Evolutionary conservation across 2,113 vertebrate genomes (phyloP), one percentile per base, ranked within the genome.

Genomic region (Dolichallabes microphthalmus): DNA sequence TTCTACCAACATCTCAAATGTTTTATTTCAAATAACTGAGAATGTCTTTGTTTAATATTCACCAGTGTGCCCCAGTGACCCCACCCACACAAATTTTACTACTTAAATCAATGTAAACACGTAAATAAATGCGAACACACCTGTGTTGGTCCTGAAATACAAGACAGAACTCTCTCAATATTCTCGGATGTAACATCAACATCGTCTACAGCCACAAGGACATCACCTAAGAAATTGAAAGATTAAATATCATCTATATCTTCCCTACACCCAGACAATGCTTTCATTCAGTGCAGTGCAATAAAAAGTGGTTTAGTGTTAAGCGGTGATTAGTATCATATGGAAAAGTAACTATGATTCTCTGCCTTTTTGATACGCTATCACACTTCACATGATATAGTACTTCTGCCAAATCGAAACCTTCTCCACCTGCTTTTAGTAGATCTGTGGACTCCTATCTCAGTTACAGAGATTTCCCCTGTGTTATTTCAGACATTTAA

Each of bases 141-240:
- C 97, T 99, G 97, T 88, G 95, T 97, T 27, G 98, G 98, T 53
- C 97, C 97, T 11, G 97, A 96, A 89, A 99, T 96, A 90, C 97
- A 97, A 84, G 98, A 98, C 77, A 99, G 93, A 93, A 99, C 96
- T 82, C 96, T 93, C 90, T 99, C 96, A 12, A 99, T 98, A 91
- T 99, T 99, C 91, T 99, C 97, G 2, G 94, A 92, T 61, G 94
- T 96, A 86, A 99, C 98, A 17, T 97, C 97, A n/a, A 98, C 97
- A 82, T 98, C 97, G 11, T 98, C 97, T 85, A 99, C 96, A 1
- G 98, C 97, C 85, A 98, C 90, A 15, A 99, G 96, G 81, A 92
- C 92, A 86, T 99, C 98, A 50, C 98, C 98, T 99, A 91, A 91
- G 83, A 22, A 87, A 27, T 77, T n/a, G 39, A 2, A 2, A 80